Evolutionary conservation across 1,140 invertebrate species (phyloP).

Genomic region (Scaptomyza pallida): DNA sequence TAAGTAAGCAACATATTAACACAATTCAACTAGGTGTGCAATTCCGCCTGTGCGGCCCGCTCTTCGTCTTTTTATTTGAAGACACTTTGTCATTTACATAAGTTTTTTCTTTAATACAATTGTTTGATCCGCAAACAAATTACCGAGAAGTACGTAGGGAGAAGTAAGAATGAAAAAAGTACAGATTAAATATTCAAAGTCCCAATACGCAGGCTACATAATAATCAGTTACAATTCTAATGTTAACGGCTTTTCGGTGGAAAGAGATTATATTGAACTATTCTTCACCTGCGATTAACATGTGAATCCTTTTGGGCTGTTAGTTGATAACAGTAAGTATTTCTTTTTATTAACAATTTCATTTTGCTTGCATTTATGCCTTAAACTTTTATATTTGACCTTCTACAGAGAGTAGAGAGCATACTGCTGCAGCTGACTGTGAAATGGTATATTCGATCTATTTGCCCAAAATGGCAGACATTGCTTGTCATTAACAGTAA

Average conservation of each 20-base stretch:
- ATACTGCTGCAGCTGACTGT: conserved; percentile 8
- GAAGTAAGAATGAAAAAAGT: conserved; percentile 3
- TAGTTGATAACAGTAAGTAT: too few species aligned
- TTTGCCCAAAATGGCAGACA: conserved; percentile 74
- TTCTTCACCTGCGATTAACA: too few species aligned
- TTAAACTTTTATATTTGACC: conserved; percentile 21
- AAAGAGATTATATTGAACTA: conserved; percentile 1
- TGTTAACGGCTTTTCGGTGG: conserved; percentile 18
- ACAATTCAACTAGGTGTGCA: conserved; percentile 20
- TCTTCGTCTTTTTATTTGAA: not conserved
- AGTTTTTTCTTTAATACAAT: conserved; percentile 33
- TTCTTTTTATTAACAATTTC: too few species aligned
- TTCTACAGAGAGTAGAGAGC: conserved; percentile 1
- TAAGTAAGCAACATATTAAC: conserved; percentile 68
- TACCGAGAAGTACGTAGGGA: conserved; percentile 30
- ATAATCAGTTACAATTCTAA: conserved; percentile 45
- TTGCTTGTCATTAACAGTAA: conserved; percentile 70
- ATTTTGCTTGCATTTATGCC: not conserved
- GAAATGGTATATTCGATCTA: conserved; percentile 33
- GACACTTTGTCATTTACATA: conserved; percentile 43
- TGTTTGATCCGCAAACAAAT: conserved; percentile 73
- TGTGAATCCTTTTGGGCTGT: not conserved
- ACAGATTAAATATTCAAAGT: conserved; percentile 33
- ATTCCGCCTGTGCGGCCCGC: conserved; percentile 32
- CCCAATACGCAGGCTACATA: conserved; percentile 54